Conservation (phyloP, 2,113 vertebrate species). For the Crotalus viridis region DNA sequence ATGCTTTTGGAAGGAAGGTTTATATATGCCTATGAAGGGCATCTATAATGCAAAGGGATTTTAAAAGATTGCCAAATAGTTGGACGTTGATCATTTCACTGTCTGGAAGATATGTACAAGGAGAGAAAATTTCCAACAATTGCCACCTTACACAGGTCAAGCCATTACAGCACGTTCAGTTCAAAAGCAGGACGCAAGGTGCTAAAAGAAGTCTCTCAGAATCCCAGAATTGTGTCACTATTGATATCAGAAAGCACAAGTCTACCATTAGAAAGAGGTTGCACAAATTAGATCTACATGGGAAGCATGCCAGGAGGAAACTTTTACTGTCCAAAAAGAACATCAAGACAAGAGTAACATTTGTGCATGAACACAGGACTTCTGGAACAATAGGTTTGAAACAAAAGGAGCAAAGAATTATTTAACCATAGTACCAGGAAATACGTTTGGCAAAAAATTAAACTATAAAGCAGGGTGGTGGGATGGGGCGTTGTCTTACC, state of each 20-base stretch:
- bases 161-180: neutral
- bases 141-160: neutral
- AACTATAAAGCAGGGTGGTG: neutral
- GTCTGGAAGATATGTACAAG: neutral
- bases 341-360: neutral
- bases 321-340: neutral
- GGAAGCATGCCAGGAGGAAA: neutral
- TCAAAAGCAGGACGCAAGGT: neutral
- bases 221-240: neutral
- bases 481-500: no score
- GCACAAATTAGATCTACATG: neutral
- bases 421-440: neutral
- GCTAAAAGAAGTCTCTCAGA: neutral
- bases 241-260: neutral
- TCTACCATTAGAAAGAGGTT: neutral
- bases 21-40: neutral
- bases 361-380: neutral
- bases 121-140: neutral
- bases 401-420: neutral
- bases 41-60: neutral
- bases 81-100: neutral
- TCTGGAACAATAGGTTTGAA: neutral
- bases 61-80: neutral
- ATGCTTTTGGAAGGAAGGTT: neutral
- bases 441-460: neutral